Conservation (phyloP, 2,113 vertebrate species). For the Enhydra lutris region DNA sequence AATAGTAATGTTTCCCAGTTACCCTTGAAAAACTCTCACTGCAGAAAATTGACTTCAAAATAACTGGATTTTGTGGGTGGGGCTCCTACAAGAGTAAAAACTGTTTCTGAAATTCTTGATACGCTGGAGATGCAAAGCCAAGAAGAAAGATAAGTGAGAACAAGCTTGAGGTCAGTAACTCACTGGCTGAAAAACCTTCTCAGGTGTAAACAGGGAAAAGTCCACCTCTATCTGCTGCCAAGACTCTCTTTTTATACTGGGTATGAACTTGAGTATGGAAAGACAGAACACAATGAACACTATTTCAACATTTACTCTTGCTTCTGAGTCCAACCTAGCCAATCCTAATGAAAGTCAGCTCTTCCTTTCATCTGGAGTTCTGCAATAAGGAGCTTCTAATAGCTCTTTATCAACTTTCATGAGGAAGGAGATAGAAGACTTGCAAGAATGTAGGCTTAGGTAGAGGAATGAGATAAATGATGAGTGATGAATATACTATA, state of each 20-base stretch:
- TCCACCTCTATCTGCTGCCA: not conserved
- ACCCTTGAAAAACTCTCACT: slow-evolving; percentile 46
- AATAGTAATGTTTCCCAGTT: slow-evolving; percentile 51
- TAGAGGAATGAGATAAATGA: not conserved
- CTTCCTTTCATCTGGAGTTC: not conserved
- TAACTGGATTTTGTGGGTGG: slow-evolving; percentile 30
- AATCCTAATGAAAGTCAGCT: not conserved
- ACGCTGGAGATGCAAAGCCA: not conserved
- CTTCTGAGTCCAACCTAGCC: not conserved
- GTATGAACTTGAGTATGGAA: not conserved
- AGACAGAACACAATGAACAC: not conserved
- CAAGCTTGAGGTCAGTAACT: not conserved
- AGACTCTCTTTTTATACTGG: not conserved
- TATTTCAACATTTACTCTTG: not conserved
- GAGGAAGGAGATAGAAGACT: not conserved
- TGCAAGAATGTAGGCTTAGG: not conserved
- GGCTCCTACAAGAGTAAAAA: not conserved
- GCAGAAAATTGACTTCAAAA: slow-evolving; percentile 38
- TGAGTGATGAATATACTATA: not conserved
- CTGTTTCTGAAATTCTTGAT: not conserved
- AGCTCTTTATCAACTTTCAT: not conserved
- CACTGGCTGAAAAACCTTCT: not conserved
- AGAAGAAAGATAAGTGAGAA: not conserved
- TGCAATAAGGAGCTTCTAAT: not conserved
- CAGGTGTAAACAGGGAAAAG: not conserved